phyloP scores from a whole-genome alignment of 2,113 vertebrate genomes.

The Malurus melanocephalus region DNA sequence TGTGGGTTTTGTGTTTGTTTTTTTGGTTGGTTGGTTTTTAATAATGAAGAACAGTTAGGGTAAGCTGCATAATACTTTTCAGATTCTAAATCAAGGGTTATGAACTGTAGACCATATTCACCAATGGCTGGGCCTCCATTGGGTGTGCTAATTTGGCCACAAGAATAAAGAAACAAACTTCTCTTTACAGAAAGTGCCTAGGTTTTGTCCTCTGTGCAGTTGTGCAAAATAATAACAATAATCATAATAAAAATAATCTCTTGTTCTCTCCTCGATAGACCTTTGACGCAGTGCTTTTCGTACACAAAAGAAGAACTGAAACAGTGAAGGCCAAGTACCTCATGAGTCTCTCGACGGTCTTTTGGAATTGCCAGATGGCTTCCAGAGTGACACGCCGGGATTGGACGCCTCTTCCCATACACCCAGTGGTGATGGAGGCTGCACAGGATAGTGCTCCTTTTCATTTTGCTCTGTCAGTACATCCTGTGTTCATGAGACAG shows the following conservation, averaged over 20 bases:
- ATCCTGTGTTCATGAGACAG: conserved; percentile 8
- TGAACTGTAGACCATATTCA: conserved; percentile 32
- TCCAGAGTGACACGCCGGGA: not conserved
- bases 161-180: conserved; percentile 52
- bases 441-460: not conserved
- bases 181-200: conserved; percentile 73
- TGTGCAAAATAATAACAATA: conserved; percentile 78
- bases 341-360: not conserved
- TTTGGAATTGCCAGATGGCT: conserved; percentile 9
- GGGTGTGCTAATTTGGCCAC: conserved; percentile 59
- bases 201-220: conserved; percentile 70
- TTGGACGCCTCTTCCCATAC: not conserved
- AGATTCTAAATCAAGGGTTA: conserved; percentile 42
- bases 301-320: conserved; percentile 60
- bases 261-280: conserved; percentile 67
- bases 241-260: conserved; percentile 78
- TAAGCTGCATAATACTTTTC: conserved; percentile 38
- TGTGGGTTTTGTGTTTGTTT: conserved; percentile 6
- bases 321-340: conserved; percentile 64
- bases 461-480: conserved; percentile 2
- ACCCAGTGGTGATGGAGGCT: not conserved
- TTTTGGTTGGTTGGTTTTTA: not conserved
- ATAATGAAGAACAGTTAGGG: not conserved
- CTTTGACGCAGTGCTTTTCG: conserved; percentile 67
- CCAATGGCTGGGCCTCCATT: conserved; percentile 32